These are phyloP conservation scores for Lates japonicus DNA, from an alignment of 2,797 vertebrate genomes.

Conservation along the genomic window DNA sequence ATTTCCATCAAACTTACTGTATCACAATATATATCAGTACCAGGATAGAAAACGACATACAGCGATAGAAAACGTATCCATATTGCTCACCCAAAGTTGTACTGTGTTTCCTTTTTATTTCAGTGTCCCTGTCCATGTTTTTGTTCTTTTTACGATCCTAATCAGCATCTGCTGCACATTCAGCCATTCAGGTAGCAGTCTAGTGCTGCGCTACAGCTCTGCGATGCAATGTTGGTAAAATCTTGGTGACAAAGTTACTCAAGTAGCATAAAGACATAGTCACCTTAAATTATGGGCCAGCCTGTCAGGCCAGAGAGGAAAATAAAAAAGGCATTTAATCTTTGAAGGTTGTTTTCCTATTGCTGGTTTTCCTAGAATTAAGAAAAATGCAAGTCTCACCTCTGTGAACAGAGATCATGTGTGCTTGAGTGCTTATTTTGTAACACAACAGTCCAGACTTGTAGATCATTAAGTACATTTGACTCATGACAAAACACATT, in stretches of 20 bases:
- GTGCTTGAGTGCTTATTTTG: neutral
- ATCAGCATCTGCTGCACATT: neutral
- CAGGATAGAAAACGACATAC: constrained; percentile 1
- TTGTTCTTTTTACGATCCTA: neutral
- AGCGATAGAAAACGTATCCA: neutral
- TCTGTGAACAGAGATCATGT: neutral
- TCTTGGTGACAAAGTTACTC: neutral
- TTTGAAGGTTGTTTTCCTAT: neutral
- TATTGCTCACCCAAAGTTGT: neutral
- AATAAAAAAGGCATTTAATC: constrained; percentile 24
- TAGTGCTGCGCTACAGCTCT: neutral
- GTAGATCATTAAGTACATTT: neutral
- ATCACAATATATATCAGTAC: neutral
- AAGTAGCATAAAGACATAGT: neutral
- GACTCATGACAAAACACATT: neutral
- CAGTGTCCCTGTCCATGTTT: neutral
- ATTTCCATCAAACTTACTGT: neutral
- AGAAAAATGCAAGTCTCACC: neutral
- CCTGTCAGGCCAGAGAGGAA: neutral
- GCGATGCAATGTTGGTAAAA: neutral
- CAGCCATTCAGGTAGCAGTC: neutral
- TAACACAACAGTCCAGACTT: neutral
- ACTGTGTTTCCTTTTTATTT: neutral
- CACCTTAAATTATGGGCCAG: neutral
- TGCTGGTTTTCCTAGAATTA: constrained; percentile 11